Evolutionary conservation across 2,113 vertebrate genomes (phyloP), one percentile per base, ranked within the genome.

Genomic region (Salvator merianae): DNA sequence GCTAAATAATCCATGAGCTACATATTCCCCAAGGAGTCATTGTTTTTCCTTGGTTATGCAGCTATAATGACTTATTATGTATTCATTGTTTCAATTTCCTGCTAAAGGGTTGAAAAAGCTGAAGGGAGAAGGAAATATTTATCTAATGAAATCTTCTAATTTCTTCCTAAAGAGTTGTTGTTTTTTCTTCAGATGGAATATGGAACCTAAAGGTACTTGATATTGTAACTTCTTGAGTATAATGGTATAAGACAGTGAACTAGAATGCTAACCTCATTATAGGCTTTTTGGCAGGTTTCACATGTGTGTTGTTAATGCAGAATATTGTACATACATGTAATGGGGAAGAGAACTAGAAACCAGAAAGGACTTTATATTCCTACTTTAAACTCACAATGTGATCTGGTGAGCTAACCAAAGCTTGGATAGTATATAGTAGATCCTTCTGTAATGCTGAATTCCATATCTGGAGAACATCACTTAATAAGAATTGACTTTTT

Each of bases 1-100:
- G 81, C 87, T 88, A 92, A 93, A 94, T 93, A 92, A 91, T 89
- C 79, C 43, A 0, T 78, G 50, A 22, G 87, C 83, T 86, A 92
- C 89, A 87, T 74, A 83, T 75, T 87, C 84, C 68, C 82, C 0
- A 5, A 83, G 79, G 79, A 77, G 90, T 90, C 72, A 82, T 53
- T 88, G 62, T 81, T 92, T 83, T 91, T 82, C 70, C 77, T 82
- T n/a, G 77, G 81, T 78, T 93, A 89, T 86, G 47, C 72, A 79
- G 68, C 28, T 63, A 24, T 72, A 72, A 84, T 81, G 87, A 82
- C 70, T 50, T 77, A 82, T 91, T 88, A 78, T 16, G 43, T 68
- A 59, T 47, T 78, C 86, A 55, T 14, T 89, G 88, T 81, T 18
- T 1, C 71, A 77, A 69, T 43, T 7, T 83, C 4, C 0, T 78